Evolutionary conservation across 2,888 invertebrate genomes (phyloP), one percentile per base, ranked within the genome.

Genomic region (Danaus chrysippus): DNA sequence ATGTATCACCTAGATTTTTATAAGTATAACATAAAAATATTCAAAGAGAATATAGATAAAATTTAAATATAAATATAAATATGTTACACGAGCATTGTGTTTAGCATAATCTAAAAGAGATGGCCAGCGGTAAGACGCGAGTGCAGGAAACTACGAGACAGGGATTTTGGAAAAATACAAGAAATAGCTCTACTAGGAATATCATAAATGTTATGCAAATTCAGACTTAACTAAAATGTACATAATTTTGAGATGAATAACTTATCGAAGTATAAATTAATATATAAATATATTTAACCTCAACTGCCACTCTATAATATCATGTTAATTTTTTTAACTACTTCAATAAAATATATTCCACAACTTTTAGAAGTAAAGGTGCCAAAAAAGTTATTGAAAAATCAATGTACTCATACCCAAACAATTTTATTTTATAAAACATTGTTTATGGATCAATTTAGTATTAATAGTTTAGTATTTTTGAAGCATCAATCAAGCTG

Each of bases 101-200:
- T 83, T 78, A 77, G 69, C 78, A 81, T 80, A 84, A 84, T 71
- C 72, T 70, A 68, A 76, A 82, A 80, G 72, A 77, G 79, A 83
- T 77, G 73, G 68, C 70, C 57, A 52, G 19, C 42, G 59, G 49
- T 58, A 19, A 43, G 49, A 41, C 34, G 12, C 34, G 59, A 63
- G 41, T 55, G 59, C n/a, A 69, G 73, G 84, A 81, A 79, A 70
- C 65, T 70, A 66, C 76, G 82, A 83, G 82, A 83, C 78, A 76
- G 75, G 12, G 46, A 23, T 10, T 54, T 42, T 11, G 42, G 42
- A 46, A 23, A 10, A 49, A 49, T 49, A 49, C 49, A 17, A 17
- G 17, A 49, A 10, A 3, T 11, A 11, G 1, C 10, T 10, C 0
- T 34, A 34, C 23, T 34, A 34, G 8, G 8, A 34, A 23, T 23